Base-by-base conservation (phyloP, 2,113 vertebrate genomes). In the Rhagologus leucostigma region DNA sequence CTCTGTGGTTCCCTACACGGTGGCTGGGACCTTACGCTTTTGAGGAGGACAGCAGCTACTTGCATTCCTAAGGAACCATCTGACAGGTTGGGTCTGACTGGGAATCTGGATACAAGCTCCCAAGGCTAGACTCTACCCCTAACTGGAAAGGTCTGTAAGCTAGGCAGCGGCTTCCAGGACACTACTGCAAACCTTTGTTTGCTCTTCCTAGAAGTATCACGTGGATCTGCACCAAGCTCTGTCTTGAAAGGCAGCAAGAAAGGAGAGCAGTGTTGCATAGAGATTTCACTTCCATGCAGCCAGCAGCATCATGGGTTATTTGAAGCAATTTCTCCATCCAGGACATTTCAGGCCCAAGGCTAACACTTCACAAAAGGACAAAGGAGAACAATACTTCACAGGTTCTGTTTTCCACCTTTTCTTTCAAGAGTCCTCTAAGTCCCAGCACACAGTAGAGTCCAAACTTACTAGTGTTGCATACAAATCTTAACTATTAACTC, bases 311-410 rank as follows among this genome's bases (percentile, higher is more conserved):
- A 7, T 17, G 30, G 44, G 37, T 85, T 92, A 76, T 68, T 52
- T 29, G 3, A 78, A 91, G 57, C 19, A 64, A 32, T 83, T 85
- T 85, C 77, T 92, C 50, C 52, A 77, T 30, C 67, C 71, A 95
- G 88, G 79, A 86, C 67, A 70, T 86, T 93, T 90, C 50, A 95
- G 55, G 56, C 80, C 80, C 80, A 93, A 81, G 80, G 91, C 76
- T 69, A 88, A 27, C 32, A 60, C 29, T 90, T 81, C 50, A 92
- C 47, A 67, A 52, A 85, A 93, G 33, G 60, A 87, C 44, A 85
- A 67, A 92, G 55, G 22, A 93, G 84, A 93, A 83, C 19, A 90
- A 44, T 52, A 67, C 33, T 95, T 87, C 64, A 89, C 17, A 92
- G 75, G 39, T 81, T 93, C 53, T 87, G 39, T 47, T 84, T 84